Base-by-base conservation (phyloP, 2,113 vertebrate species). In the Electrona antarctica region DNA sequence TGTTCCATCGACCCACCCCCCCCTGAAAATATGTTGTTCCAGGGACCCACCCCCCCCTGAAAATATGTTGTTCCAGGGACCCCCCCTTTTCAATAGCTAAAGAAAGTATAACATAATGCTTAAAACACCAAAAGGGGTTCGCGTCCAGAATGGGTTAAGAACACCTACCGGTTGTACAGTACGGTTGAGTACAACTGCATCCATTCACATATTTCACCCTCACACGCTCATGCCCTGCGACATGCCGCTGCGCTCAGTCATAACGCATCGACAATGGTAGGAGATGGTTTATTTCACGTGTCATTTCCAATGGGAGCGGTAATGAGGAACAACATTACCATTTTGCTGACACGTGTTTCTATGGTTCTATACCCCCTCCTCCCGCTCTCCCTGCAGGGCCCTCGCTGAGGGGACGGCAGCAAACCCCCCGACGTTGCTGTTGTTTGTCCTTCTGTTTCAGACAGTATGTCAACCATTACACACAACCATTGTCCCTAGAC, bases 271-370 rank as follows among this genome's bases (percentile, higher is more conserved):
- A 77, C 67, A 79, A 81, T 64, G 63, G 64, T 33, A 56, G 72
- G 66, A 78, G 85, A 81, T 84, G 84, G 54, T 87, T 85, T 83
- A 87, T 90, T 89, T 88, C 85, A 85, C 73, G 76, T 85, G 72
- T 79, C 62, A 72, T 87, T 90, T 91, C 79, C 73, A 77, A 50
- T 66, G 54, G 65, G 74, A 33, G 73, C 79, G 79, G 86, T 90
- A 89, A 92, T 80, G 83, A 89, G 82, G 67, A 81, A 70, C 74
- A 84, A 83, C 88, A 91, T 91, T 90, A 91, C 85, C 91, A 92
- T 90, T 90, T 83, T 88, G 91, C 91, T 92, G 90, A 91, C 88
- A 82, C n/a, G 65, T 77, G 76, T 70, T 74, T 63, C 76, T 60
- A 11, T 77, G 76, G 68, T 74, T 63, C 76, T 60, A 11, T 45